These are phyloP conservation scores for Trematomus bernacchii DNA, from an alignment of 2,797 vertebrate genomes.

Conservation along the genomic window DNA sequence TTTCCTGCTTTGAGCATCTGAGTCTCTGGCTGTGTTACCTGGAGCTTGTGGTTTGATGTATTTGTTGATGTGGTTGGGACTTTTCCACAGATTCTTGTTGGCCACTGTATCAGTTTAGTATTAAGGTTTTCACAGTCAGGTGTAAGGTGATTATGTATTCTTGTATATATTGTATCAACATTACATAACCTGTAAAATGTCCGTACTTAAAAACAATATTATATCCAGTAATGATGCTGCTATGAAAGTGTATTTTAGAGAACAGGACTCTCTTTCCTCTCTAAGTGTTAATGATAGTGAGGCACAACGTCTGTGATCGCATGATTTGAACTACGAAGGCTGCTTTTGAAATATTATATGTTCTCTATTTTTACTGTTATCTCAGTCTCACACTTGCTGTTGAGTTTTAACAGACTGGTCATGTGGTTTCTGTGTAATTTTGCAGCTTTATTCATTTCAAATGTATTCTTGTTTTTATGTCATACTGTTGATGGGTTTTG, in stretches of 20 bases:
- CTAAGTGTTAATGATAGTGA: slow-evolving; percentile 36
- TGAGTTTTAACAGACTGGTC: slow-evolving; percentile 41
- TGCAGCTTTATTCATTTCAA: slow-evolving; percentile 38
- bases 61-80: slow-evolving; percentile 46
- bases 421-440: slow-evolving; percentile 39
- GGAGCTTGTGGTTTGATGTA: slow-evolving; percentile 48
- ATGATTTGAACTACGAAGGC: slow-evolving; percentile 49
- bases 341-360: slow-evolving; percentile 47
- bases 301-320: slow-evolving; percentile 40
- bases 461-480: slow-evolving; percentile 20
- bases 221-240: slow-evolving; percentile 46
- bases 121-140: slow-evolving; percentile 52
- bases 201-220: slow-evolving; percentile 22
- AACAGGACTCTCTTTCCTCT: slow-evolving; percentile 8
- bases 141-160: slow-evolving; percentile 54
- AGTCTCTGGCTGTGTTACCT: slow-evolving; percentile 34
- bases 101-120: slow-evolving; percentile 60
- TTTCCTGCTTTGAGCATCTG: slow-evolving; percentile 31
- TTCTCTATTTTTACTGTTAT: slow-evolving; percentile 42
- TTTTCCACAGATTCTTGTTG: slow-evolving; percentile 24
- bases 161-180: slow-evolving; percentile 67
- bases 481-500: slow-evolving; percentile 52
- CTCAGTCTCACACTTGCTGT: slow-evolving; percentile 48
- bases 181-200: slow-evolving; percentile 39
- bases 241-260: slow-evolving; percentile 49